phyloP scores from a whole-genome alignment of 1,140 invertebrate genomes.

The Littorina saxatilis region DNA sequence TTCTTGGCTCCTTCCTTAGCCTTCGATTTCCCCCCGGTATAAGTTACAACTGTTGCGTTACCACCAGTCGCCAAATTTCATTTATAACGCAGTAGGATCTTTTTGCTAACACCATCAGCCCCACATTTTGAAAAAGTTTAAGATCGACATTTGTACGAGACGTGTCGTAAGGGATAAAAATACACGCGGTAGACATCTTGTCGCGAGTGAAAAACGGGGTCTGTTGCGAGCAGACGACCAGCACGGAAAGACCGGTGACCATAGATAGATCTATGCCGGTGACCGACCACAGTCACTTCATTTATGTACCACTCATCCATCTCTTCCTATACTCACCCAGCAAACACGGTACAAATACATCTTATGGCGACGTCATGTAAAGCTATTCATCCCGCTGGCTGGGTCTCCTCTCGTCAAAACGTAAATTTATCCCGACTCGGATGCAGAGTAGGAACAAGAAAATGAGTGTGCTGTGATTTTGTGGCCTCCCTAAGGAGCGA shows the following conservation, averaged over 20 bases:
- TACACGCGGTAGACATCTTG: background rate
- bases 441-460: background rate
- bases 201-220: background rate
- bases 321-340: constrained; percentile 20
- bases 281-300: too few species aligned
- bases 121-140: background rate
- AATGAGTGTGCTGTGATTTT: background rate
- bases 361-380: background rate
- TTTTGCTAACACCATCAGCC: background rate
- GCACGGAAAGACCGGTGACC: too few species aligned
- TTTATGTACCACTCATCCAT: too few species aligned
- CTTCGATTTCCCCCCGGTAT: background rate
- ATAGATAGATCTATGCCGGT: too few species aligned
- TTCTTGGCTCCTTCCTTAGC: background rate
- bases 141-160: background rate
- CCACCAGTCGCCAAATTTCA: too few species aligned
- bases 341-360: constrained; percentile 27
- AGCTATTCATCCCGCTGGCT: too few species aligned
- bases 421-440: background rate
- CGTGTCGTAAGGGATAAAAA: background rate
- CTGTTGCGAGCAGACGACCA: too few species aligned
- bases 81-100: too few species aligned
- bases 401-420: too few species aligned
- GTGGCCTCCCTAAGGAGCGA: constrained; percentile 1
- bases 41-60: background rate